Evolutionary conservation across 2,888 invertebrate species (phyloP), one percentile per base, ranked within the genome.

Genomic region (Meta bourneti): DNA sequence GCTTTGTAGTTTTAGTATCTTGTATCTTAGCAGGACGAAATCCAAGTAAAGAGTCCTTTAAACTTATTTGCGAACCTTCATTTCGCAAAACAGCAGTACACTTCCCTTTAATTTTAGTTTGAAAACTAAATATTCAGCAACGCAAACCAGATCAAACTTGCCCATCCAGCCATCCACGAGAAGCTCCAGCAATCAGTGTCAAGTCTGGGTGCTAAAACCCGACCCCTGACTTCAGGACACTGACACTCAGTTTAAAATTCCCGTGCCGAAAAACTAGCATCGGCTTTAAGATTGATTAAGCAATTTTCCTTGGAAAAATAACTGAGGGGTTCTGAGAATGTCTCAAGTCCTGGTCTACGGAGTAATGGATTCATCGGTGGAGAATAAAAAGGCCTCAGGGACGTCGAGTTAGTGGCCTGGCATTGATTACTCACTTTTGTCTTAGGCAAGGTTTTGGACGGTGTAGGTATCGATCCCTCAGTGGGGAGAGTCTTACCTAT

Each of bases 341-440:
- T 54, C 78, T 74, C 49, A 13, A 90, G 72, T 69, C 70, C 69
- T n/a, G 70, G 61, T n/a, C 71, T 82, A 70, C 19, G 48, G 69
- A 77, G 70, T 71, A 86, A 91, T 91, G 74, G 87, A 91, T 91
- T 79, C 78, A 88, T 82, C 91, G 77, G 52, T 48, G 48, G 83
- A 61, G 70, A 88, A 84, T 78, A 80, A 91, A 91, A 91, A 88
- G 78, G 49, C 87, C 74, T 77, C 34, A n/a, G 88, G 74, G 80
- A 88, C 71, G 19, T 71, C 71, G 61, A 87, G 87, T 90, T 83
- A 84, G 51, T 61, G 91, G 72, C 69, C 75, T 83, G 8, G 52
- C 78, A 91, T 91, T 88, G 91, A 91, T 91, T 79, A 78, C 34
- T 48, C 5, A 48, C n/a, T 88, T 91, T 91, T 87, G 83, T 91